Conservation (phyloP, 2,797 vertebrate genomes). For the Notamacropus eugenii region DNA sequence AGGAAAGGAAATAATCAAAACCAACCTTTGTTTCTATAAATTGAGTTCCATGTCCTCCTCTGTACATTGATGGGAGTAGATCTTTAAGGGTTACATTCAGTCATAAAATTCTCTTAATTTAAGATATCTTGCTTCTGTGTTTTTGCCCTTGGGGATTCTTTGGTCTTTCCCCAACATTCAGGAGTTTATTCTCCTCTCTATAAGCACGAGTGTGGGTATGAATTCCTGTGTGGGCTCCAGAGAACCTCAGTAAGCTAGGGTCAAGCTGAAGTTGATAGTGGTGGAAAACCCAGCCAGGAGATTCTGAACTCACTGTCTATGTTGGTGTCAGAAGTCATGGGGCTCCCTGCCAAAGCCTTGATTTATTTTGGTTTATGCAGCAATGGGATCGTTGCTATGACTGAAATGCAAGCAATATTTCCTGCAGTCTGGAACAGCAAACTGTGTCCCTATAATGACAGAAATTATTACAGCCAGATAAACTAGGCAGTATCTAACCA, state of each 20-base stretch:
- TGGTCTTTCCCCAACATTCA: not conserved
- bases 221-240: not conserved
- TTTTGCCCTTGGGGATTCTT: not conserved
- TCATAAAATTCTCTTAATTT: not conserved
- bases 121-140: not conserved
- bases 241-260: not conserved
- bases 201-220: not conserved
- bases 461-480: constrained; percentile 68
- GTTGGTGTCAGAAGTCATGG: not conserved
- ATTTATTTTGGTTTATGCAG: constrained; percentile 59
- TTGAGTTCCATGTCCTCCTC: not conserved
- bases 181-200: not conserved
- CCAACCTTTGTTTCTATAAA: not conserved
- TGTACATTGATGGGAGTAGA: not conserved
- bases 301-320: not conserved
- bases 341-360: not conserved
- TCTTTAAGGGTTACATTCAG: not conserved
- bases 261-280: not conserved
- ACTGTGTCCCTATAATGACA: constrained; percentile 66
- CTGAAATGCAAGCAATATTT: constrained; percentile 37
- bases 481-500: constrained; percentile 40
- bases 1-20: not conserved
- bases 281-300: not conserved
- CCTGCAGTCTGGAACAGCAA: constrained; percentile 60
- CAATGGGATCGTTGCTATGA: constrained; percentile 58